Evolutionary conservation across 1,140 invertebrate genomes (phyloP), one percentile per base, ranked within the genome.

Genomic region (Portunus trituberculatus): DNA sequence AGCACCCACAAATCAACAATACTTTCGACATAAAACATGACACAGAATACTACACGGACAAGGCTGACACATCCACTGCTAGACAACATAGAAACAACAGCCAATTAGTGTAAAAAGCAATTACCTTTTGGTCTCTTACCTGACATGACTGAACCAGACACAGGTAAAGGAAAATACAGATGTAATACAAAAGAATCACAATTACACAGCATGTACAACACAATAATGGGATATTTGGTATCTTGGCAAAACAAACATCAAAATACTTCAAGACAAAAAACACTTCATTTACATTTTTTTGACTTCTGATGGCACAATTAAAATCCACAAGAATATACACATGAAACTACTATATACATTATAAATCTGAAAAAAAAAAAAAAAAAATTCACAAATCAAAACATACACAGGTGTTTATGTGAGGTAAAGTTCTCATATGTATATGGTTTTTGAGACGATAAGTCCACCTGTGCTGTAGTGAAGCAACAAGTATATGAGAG

Each of bases 101-200:
- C 93, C 32, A 94, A 94, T 89, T 48, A 76, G 48, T 29, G 46
- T 82, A 83, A 83, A 94, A 86, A 52, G n/a, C 67, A 46, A 87
- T 95, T 95, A 95, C 94, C 94, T 95, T 95, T 83, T 95, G 94
- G 28, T 95, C 94, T 95, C 94, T 95, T 95, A 95, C 94, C 94
- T 95, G 94, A 92, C 91, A 92, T 48, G 94, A 95, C 94, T 95
- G 94, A 92, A 95, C 83, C 86, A 83, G 84, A 95, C 94, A 95
- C 91, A 95, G 87, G 76, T 29, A 39, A 91, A 76, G 86, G 31
- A 95, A 59, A 46, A 76, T 31, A 52, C 20, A 76, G 52, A 28
- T 52, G 92, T 86, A 16, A 28, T 39, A 14, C 32, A 39, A 67
- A 48, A 88, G 45, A 86, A 29, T 87, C 31, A 84, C 82, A 52